These are phyloP conservation scores for Thalassaphorura encarpata DNA, from an alignment of 1,140 invertebrate genomes.

Conservation along the genomic window DNA sequence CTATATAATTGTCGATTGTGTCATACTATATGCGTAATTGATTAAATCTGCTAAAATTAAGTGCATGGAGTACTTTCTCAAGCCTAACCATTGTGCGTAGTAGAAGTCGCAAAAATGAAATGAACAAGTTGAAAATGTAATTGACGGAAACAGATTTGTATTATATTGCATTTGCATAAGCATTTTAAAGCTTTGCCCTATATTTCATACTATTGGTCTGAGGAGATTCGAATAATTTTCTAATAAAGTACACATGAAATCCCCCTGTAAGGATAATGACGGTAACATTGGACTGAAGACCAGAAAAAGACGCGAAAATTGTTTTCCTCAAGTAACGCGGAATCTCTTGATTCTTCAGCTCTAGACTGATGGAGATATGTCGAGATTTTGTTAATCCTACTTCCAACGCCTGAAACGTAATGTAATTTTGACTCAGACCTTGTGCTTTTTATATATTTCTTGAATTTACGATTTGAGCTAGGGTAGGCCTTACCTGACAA, in stretches of 20 bases:
- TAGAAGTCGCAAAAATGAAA: neutral
- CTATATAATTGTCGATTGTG: no score
- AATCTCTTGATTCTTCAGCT: conserved; percentile 12
- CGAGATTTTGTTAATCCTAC: conserved; percentile 10
- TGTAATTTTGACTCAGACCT: neutral
- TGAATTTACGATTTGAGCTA: neutral
- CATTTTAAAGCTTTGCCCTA: conserved; percentile 10
- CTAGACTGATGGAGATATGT: conserved; percentile 15
- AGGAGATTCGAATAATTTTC: conserved; percentile 38
- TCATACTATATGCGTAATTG: no score
- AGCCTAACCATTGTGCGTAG: neutral
- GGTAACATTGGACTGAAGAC: conserved; percentile 19
- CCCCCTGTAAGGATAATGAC: conserved; percentile 15
- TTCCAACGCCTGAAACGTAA: conserved; percentile 13
- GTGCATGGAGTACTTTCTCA: neutral
- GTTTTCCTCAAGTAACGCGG: conserved; percentile 13
- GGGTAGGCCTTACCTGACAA: conserved; percentile 33
- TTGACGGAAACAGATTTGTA: neutral
- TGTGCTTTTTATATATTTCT: neutral
- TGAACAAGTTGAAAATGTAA: neutral
- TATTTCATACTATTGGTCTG: conserved; percentile 43
- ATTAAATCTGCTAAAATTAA: no score
- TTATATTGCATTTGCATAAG: neutral
- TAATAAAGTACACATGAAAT: conserved; percentile 20
- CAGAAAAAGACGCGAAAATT: conserved; percentile 32